These are phyloP conservation scores for Cheirogaleus medius DNA, from an alignment of 2,113 vertebrate species.

Conservation along the genomic window DNA sequence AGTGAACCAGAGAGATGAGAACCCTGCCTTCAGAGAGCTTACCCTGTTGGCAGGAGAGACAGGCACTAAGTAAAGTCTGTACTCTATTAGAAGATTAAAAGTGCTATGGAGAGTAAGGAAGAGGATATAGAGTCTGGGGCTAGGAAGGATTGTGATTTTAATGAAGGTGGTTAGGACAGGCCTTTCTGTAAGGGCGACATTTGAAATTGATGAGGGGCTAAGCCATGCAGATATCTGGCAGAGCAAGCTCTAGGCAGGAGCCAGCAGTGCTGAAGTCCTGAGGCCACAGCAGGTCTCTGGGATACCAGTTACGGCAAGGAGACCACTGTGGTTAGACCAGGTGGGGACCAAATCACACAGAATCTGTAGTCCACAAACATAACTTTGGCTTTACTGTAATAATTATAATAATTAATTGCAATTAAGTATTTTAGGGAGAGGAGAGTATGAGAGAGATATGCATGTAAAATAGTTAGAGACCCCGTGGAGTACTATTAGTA, in stretches of 20 bases:
- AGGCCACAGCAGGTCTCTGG: neutral
- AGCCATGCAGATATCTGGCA: neutral
- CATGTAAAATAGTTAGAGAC: neutral
- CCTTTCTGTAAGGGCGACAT: neutral
- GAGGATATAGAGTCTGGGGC: no score
- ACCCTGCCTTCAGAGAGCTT: no score
- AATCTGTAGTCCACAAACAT: no score
- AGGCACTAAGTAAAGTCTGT: neutral
- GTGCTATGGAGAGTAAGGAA: neutral
- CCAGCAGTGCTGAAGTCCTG: neutral
- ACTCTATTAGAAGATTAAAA: neutral
- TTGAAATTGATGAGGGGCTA: neutral
- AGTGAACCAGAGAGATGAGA: rapidly evolving
- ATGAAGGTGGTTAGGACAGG: neutral
- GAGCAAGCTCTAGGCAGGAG: neutral
- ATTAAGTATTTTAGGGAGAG: neutral
- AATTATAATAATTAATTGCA: neutral
- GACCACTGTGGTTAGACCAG: neutral
- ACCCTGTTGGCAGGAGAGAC: neutral
- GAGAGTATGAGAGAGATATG: neutral
- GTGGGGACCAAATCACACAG: neutral
- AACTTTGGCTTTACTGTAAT: neutral
- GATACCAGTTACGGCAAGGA: neutral
- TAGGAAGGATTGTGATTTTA: neutral
- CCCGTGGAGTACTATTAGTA: neutral